phyloP scores from a whole-genome alignment of 2,797 vertebrate genomes.

The Uromys caudimaculatus region DNA sequence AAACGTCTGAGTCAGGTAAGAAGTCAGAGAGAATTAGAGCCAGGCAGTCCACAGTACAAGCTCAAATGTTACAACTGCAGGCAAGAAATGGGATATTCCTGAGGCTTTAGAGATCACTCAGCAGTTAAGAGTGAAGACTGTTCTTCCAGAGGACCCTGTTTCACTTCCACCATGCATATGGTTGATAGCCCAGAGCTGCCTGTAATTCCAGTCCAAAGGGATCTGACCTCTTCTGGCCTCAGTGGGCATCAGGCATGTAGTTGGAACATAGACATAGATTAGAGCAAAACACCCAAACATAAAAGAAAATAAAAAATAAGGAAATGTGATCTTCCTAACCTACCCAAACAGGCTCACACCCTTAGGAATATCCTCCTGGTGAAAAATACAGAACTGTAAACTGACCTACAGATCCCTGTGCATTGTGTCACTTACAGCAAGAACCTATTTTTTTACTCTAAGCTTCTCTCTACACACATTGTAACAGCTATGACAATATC shows the following conservation, averaged over 20 bases:
- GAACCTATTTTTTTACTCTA: not conserved
- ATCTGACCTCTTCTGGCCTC: not conserved
- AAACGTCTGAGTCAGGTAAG: no score
- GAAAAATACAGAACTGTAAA: not conserved
- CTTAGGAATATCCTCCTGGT: not conserved
- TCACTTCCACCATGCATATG: not conserved
- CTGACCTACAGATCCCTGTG: not conserved
- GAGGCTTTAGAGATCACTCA: not conserved
- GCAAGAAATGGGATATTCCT: not conserved
- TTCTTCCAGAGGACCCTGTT: not conserved
- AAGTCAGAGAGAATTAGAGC: not conserved
- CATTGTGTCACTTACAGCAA: not conserved
- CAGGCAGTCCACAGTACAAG: not conserved
- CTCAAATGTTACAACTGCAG: not conserved
- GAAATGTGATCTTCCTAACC: not conserved
- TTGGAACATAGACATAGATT: no score
- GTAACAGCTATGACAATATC: not conserved
- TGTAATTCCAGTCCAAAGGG: not conserved
- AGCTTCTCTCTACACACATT: not conserved
- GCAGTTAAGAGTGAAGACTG: not conserved
- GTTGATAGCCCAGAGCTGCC: not conserved
- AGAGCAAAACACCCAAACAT: no score
- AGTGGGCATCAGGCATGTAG: not conserved
- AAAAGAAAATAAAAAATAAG: not conserved
- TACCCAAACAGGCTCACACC: not conserved